phyloP scores from a whole-genome alignment of 2,113 vertebrate species.

The Protobothrops mucrosquamatus region DNA sequence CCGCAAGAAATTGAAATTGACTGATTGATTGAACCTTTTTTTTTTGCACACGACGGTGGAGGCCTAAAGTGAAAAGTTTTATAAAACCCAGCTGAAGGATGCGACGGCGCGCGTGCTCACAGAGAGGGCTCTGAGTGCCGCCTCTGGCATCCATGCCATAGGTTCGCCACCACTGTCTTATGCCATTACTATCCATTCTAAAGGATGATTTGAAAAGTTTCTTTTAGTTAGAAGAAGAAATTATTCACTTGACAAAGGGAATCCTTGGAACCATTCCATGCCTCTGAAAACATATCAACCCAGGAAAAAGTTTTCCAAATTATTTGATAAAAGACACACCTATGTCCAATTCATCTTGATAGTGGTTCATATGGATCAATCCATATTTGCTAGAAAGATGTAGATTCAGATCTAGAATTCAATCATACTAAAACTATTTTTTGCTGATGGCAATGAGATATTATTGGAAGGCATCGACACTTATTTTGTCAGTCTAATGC shows the following conservation, averaged over 20 bases:
- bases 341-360: neutral
- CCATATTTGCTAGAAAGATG: neutral
- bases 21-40: too few relatives aligned
- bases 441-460: neutral
- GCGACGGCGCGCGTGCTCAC: too few relatives aligned
- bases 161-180: too few relatives aligned
- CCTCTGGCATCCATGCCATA: too few relatives aligned
- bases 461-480: neutral
- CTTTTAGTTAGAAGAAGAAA: neutral
- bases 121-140: too few relatives aligned
- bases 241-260: neutral
- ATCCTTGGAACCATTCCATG: neutral
- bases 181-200: neutral
- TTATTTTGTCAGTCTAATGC: neutral
- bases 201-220: neutral
- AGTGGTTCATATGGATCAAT: neutral
- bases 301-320: neutral
- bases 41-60: too few relatives aligned
- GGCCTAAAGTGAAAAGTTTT: too few relatives aligned
- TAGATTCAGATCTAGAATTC: neutral
- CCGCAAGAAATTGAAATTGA: too few relatives aligned
- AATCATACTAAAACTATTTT: neutral
- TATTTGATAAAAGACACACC: neutral
- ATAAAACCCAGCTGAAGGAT: too few relatives aligned
- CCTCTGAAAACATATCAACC: neutral